Evolutionary conservation across 1,140 invertebrate species (phyloP).

Genomic region (Drosophila ogumai): DNA sequence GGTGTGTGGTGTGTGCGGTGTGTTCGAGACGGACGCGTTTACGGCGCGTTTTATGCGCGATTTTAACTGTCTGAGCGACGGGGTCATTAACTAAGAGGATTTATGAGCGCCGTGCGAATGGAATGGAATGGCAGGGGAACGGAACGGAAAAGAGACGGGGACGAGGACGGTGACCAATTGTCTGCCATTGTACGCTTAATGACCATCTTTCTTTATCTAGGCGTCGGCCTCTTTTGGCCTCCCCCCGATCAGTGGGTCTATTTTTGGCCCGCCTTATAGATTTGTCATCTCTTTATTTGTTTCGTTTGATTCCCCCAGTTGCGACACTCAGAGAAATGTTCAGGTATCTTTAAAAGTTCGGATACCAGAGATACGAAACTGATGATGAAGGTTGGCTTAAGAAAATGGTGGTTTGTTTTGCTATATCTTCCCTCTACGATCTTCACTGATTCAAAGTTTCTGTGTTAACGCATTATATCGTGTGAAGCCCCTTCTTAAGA

Average conservation of each 20-base stretch:
- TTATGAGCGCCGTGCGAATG: constrained; percentile 69
- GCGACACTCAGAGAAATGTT: constrained; percentile 11
- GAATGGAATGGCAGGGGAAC: constrained; percentile 24
- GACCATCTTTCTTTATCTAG: constrained; percentile 48
- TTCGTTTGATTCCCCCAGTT: not conserved
- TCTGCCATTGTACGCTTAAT: constrained; percentile 54
- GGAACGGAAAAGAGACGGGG: constrained; percentile 14
- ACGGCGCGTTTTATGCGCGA: constrained; percentile 69
- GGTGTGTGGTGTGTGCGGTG: constrained; percentile 2
- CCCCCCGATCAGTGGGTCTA: constrained; percentile 40
- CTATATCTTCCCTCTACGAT: not conserved
- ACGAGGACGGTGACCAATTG: constrained; percentile 55
- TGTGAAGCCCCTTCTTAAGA: constrained; percentile 6
- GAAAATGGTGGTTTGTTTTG: not conserved
- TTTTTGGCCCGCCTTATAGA: constrained; percentile 57
- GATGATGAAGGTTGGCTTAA: not conserved
- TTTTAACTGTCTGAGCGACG: constrained; percentile 79
- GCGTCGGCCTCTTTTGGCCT: constrained; percentile 19
- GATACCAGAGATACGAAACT: not conserved
- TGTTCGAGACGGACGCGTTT: constrained; percentile 52
- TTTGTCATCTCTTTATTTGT: constrained; percentile 33
- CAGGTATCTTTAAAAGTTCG: no score
- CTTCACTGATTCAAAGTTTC: not conserved
- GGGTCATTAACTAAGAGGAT: constrained; percentile 81
- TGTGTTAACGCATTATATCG: not conserved